Evolutionary conservation across 2,888 invertebrate species (phyloP).

Genomic region (Crematogaster levior): DNA sequence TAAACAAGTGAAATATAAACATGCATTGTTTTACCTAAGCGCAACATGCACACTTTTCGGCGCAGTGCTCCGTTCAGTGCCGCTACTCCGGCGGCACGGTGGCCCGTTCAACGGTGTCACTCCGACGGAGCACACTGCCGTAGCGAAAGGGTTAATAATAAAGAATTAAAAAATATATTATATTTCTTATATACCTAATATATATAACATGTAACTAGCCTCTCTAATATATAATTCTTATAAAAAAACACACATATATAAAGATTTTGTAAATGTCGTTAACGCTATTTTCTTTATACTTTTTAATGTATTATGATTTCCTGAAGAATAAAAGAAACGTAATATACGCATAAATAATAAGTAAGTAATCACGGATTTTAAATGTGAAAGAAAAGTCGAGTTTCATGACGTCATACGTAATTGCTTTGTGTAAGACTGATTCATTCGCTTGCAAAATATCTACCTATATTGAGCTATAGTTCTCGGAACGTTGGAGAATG

Average conservation of each 20-base stretch:
- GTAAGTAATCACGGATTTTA: constrained; percentile 6
- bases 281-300: neutral
- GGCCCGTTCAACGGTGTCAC: too few species aligned
- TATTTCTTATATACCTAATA: too few species aligned
- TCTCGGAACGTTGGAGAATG: too few species aligned
- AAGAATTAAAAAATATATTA: too few species aligned
- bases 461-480: neutral
- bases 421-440: neutral
- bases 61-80: too few species aligned
- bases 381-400: neutral
- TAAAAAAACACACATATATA: neutral
- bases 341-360: constrained; percentile 7
- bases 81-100: too few species aligned
- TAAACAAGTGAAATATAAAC: too few species aligned
- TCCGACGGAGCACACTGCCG: too few species aligned
- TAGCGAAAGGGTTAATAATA: too few species aligned
- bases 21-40: too few species aligned
- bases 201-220: too few species aligned
- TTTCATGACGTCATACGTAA: constrained; percentile 8
- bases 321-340: neutral
- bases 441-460: neutral
- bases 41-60: too few species aligned
- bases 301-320: neutral
- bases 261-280: neutral
- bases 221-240: neutral